Percentiles rank a stretch among this genome's conserved stretches.
These are phyloP conservation scores for Andrena trimmerana DNA, from an alignment of 2,888 invertebrate species.

Conservation along the genomic window DNA sequence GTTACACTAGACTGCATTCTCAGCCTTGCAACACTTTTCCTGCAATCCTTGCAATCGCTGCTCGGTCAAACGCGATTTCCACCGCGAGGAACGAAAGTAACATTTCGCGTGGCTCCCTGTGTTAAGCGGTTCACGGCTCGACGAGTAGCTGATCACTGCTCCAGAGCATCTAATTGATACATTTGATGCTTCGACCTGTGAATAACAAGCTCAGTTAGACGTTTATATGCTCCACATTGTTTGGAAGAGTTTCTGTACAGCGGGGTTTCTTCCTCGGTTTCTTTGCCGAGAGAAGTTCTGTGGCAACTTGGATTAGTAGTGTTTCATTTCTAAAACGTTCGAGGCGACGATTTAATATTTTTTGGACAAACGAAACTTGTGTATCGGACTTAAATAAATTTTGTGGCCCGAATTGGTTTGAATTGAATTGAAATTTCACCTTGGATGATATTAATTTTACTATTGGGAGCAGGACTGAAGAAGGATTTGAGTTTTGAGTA, in stretches of 20 bases:
- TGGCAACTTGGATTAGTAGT: too few species aligned
- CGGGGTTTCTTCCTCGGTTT: too few species aligned
- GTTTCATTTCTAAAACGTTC: too few species aligned
- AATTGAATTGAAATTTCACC: too few species aligned
- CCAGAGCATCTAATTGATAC: constrained; percentile 46
- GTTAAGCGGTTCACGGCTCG: constrained; percentile 64
- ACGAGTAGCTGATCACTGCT: constrained; percentile 57
- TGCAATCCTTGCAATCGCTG: constrained; percentile 46
- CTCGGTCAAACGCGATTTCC: constrained; percentile 64
- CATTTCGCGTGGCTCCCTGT: constrained; percentile 57
- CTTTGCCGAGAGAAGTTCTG: too few species aligned
- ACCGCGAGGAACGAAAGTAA: constrained; percentile 75
- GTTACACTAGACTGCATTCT: constrained; percentile 44
- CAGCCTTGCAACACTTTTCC: constrained; percentile 63
- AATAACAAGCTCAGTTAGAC: constrained; percentile 41
- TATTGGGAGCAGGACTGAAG: too few species aligned
- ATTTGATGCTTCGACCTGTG: constrained; percentile 49
- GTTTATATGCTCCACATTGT: neutral
- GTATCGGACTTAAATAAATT: too few species aligned
- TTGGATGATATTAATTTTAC: too few species aligned
- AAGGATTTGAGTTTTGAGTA: too few species aligned
- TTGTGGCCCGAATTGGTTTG: too few species aligned
- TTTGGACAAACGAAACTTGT: too few species aligned
- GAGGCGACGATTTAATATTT: too few species aligned
- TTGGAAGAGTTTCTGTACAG: neutral